Base-by-base conservation (phyloP, 1,140 invertebrate species). In the Leguminivora glycinivorella region DNA sequence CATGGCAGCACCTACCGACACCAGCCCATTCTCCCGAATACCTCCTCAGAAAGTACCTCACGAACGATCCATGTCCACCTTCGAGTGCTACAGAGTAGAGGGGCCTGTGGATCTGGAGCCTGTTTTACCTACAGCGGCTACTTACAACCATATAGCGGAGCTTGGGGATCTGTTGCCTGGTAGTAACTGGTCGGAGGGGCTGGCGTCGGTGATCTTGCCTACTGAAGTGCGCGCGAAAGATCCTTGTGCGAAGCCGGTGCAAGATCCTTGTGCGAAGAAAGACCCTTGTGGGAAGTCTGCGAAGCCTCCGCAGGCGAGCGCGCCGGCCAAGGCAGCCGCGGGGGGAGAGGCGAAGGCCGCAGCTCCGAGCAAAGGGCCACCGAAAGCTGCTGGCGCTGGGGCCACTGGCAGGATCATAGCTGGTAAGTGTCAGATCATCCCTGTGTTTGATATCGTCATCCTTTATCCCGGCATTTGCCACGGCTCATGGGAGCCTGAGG, bases 331-430 rank as follows among this genome's bases (percentile, higher is more conserved):
- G n/a, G n/a, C 14, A 6, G n/a, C 40, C 5, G 24, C 22, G 34
- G 66, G 43, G 22, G 34, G 52, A 19, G 38, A 56, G 17, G 34
- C 38, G n/a, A 43, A 69, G 34, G 47, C n/a, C 2, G 24, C 4
- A 7, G 24, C 29, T 38, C 34, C 34, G 2, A 22, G 68, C 26
- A 31, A 52, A 22, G 69, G 26, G 69, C 77, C 1, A 34, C 80
- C 7, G 68, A 79, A 67, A 40, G 68, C 75, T 12, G 70, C 76
- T 1, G 66, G 63, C 0, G 79, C 67, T 22, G 82, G 83, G 0
- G 76, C 79, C 1, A 56, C 76, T 47, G 83, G 83, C 10, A 76
- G 73, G 31, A 85, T 85, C 19, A 85, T 83, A 67, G 83, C 83
- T 34, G 83, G 83, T 85, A 22, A 68, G 68, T 67, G 25, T 47